Percentiles rank a stretch among this genome's conserved stretches.
Evolutionary conservation across 2,888 invertebrate species (phyloP).

Genomic region (Microctonus hyperodae): DNA sequence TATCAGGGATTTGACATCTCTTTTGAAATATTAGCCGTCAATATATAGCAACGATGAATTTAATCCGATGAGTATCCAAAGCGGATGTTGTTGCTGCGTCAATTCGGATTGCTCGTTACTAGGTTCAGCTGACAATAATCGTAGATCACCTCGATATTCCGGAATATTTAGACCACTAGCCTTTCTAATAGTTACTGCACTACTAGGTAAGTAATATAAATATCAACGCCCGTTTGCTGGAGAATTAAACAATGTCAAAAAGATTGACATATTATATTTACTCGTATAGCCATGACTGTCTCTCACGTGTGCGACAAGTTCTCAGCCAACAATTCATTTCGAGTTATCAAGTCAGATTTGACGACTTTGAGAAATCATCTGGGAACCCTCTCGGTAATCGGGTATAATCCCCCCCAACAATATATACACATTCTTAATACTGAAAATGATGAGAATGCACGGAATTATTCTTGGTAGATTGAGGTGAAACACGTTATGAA

Average conservation of each 20-base stretch:
- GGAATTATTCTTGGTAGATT: conserved; percentile 12
- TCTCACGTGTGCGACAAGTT: conserved; percentile 57
- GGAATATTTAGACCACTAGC: conserved; percentile 51
- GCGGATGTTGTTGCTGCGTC: conserved; percentile 45
- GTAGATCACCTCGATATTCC: conserved; percentile 43
- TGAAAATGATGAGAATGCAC: not conserved
- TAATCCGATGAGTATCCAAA: conserved; percentile 50
- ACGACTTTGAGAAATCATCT: conserved; percentile 49
- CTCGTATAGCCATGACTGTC: conserved; percentile 54
- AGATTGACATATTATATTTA: not conserved
- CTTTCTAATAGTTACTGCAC: conserved; percentile 53
- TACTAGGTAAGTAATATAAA: conserved; percentile 48
- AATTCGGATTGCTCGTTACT: conserved; percentile 48
- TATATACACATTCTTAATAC: not conserved
- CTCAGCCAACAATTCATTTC: conserved; percentile 50
- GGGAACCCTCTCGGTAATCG: conserved; percentile 53
- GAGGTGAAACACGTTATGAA: conserved; percentile 33
- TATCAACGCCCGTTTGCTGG: not conserved
- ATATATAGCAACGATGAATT: conserved; percentile 26
- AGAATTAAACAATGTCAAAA: not conserved
- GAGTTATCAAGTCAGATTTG: conserved; percentile 52
- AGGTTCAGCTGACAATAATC: conserved; percentile 30
- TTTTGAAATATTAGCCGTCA: conserved; percentile 19
- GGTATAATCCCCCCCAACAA: not conserved
- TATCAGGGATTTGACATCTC: not conserved